A percentile compares a stretch with the other conserved stretches of the same genome.
Evolutionary conservation across 2,888 invertebrate genomes (phyloP).

Genomic region (Muschampia plurimacula): DNA sequence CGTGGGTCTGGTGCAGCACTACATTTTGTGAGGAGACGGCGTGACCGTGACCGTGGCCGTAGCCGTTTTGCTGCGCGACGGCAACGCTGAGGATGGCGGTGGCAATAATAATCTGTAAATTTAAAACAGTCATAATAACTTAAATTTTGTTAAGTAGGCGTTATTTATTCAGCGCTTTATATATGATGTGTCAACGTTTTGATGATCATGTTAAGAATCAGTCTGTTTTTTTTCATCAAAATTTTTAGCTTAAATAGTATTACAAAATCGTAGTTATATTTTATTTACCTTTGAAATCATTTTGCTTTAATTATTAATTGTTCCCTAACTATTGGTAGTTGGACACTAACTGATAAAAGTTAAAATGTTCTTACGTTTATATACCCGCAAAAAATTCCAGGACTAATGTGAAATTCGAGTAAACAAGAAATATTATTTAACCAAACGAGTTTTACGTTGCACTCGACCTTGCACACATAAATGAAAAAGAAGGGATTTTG

Average conservation of each 20-base stretch:
- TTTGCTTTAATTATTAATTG: neutral
- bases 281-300: slow-evolving; percentile 4
- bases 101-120: no score
- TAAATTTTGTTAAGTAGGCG: no score
- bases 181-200: no score
- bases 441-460: slow-evolving; percentile 4
- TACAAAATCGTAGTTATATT: neutral
- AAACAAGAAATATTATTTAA: slow-evolving; percentile 4
- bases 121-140: no score
- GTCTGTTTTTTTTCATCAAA: no score
- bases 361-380: neutral
- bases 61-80: no score
- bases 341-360: neutral
- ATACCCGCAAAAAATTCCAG: neutral
- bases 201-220: no score
- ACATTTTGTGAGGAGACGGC: slow-evolving; percentile 59
- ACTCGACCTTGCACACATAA: neutral
- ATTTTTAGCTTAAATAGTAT: no score
- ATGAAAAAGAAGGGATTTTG: neutral
- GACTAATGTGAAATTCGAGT: slow-evolving; percentile 4
- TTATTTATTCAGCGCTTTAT: no score
- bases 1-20: slow-evolving; percentile 54
- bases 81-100: no score
- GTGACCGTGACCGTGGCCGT: neutral
- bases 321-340: neutral